A percentile compares a stretch with the other conserved stretches of the same genome.
Conservation (phyloP, 2,113 vertebrate species). For the Smithornis capensis region DNA sequence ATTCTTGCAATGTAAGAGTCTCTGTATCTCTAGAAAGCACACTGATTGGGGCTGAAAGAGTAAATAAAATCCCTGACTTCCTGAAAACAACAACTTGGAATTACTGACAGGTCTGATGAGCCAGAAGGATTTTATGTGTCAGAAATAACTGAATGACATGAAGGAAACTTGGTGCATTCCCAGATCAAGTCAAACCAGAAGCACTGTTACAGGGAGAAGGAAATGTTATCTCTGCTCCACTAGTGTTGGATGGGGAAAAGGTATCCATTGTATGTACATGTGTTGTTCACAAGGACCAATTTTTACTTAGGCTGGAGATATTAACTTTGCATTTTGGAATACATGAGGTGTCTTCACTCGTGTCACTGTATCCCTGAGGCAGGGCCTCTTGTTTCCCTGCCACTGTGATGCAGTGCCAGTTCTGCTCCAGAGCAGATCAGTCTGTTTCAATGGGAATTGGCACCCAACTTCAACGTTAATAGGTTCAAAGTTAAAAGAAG, state of each 20-base stretch:
- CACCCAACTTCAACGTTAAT: not conserved
- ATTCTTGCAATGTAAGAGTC: not conserved
- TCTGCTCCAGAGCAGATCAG: not conserved
- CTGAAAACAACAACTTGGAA: not conserved
- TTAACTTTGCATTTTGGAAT: not conserved
- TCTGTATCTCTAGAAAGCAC: not conserved
- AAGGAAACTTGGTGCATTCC: not conserved
- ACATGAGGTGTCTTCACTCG: fast-evolving
- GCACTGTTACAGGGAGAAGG: not conserved
- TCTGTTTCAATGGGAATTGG: not conserved
- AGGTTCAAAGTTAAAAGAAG: not conserved
- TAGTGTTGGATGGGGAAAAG: not conserved
- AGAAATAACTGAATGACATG: not conserved
- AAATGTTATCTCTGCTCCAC: not conserved
- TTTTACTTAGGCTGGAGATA: not conserved
- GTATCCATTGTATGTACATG: not conserved
- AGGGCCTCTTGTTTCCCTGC: not conserved
- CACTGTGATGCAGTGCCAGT: not conserved
- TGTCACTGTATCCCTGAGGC: not conserved
- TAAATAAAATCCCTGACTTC: not conserved
- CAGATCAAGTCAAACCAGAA: not conserved
- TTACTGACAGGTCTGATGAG: not conserved
- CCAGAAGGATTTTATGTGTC: not conserved
- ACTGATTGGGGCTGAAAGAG: not conserved
- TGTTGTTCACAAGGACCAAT: not conserved